phyloP scores from a whole-genome alignment of 2,888 invertebrate genomes.

The Spilarctia lutea region DNA sequence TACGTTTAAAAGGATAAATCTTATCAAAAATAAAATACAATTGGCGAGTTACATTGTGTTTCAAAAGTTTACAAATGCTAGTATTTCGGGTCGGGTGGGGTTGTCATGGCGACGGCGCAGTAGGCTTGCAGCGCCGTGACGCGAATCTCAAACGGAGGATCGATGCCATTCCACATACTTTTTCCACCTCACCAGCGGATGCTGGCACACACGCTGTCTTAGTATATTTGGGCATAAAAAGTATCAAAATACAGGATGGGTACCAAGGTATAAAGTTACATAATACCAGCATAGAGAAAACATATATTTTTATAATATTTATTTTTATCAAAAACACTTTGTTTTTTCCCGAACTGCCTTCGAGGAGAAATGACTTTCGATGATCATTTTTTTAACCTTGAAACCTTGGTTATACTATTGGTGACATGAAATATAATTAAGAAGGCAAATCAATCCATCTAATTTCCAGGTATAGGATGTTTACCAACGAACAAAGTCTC shows the following conservation, averaged over 20 bases:
- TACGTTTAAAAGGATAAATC: background rate
- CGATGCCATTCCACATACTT: constrained; percentile 63
- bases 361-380: too few species aligned
- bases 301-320: too few species aligned
- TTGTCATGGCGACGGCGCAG: constrained; percentile 79
- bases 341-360: background rate
- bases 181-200: constrained; percentile 46
- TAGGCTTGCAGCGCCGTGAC: constrained; percentile 79
- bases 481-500: background rate
- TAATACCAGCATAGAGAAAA: background rate
- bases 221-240: constrained; percentile 15
- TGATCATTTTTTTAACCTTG: background rate
- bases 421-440: background rate
- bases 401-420: background rate
- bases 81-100: constrained; percentile 54
- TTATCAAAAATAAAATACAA: constrained; percentile 5
- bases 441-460: background rate
- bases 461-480: background rate
- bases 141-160: constrained; percentile 80
- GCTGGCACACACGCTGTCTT: constrained; percentile 37
- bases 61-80: constrained; percentile 34
- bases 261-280: background rate
- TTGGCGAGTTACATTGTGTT: constrained; percentile 4
- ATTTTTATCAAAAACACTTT: background rate
- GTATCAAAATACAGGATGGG: constrained; percentile 6